phyloP scores from a whole-genome alignment of 2,113 vertebrate species.

The Myiozetetes cayanensis region DNA sequence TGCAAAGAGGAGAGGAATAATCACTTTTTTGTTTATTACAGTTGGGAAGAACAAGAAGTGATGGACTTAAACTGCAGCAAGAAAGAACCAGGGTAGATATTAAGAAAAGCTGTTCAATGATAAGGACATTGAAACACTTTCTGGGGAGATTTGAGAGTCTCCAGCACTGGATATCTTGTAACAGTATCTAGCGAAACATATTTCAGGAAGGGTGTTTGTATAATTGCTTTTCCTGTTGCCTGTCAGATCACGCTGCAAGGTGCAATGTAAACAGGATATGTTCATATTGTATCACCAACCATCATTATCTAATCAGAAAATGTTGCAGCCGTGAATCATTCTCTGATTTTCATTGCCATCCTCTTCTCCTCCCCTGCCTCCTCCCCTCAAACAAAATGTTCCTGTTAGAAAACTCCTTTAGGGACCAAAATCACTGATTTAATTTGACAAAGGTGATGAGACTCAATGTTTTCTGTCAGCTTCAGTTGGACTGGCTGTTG shows the following conservation, averaged over 20 bases:
- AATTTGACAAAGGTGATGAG: neutral
- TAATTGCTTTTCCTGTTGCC: conserved; percentile 44
- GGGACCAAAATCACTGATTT: neutral
- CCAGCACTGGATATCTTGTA: conserved; percentile 11
- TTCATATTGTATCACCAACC: neutral
- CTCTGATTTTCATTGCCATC: neutral
- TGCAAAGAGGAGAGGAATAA: neutral
- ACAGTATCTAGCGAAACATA: neutral
- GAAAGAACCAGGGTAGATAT: neutral
- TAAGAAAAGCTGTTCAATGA: conserved; percentile 31
- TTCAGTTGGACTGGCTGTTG: neutral
- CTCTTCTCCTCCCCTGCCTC: neutral
- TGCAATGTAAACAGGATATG: conserved; percentile 17
- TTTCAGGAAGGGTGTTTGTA: conserved; percentile 2
- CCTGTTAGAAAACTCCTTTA: neutral
- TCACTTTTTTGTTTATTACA: conserved; percentile 16
- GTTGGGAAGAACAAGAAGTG: neutral
- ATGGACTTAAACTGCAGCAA: neutral
- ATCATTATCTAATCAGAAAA: conserved; percentile 8
- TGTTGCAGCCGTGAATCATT: neutral
- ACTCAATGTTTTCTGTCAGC: neutral
- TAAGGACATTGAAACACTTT: conserved; percentile 29
- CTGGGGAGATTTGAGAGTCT: conserved; percentile 8
- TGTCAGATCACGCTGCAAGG: neutral
- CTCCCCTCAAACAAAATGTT: neutral